phyloP scores from a whole-genome alignment of 2,113 vertebrate genomes.

The Chroicocephalus ridibundus region DNA sequence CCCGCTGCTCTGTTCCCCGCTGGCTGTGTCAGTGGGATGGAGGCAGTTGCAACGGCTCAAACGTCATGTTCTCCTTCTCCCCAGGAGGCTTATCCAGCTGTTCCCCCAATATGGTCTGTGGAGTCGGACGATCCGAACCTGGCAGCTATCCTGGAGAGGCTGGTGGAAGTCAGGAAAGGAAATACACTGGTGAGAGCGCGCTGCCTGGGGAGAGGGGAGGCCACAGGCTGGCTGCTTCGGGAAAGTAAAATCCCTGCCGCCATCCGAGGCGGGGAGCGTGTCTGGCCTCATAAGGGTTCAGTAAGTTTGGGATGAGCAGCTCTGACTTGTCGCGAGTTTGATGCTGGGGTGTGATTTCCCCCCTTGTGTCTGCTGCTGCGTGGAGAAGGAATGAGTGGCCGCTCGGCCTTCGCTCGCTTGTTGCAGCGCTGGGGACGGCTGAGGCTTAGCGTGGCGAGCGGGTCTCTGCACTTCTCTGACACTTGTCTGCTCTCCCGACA shows the following conservation, averaged over 20 bases:
- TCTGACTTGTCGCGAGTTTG: neutral
- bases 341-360: neutral
- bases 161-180: constrained; percentile 93
- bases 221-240: accelerated
- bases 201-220: neutral
- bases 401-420: accelerated
- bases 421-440: accelerated
- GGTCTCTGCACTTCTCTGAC: neutral
- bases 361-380: accelerated
- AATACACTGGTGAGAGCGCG: constrained; percentile 83
- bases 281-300: neutral
- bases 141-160: constrained; percentile 90
- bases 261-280: accelerated
- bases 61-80: neutral
- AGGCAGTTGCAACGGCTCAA: neutral
- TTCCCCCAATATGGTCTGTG: constrained; percentile 95
- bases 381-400: neutral
- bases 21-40: accelerated
- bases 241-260: too few species aligned
- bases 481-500: neutral
- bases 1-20: accelerated
- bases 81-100: constrained; percentile 92
- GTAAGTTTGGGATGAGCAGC: neutral
- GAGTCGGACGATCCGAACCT: constrained; percentile 95
- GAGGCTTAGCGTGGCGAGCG: accelerated